Percentiles rank a stretch among this genome's conserved stretches.
These are phyloP conservation scores for Fistularia tabacaria DNA, from an alignment of 2,797 vertebrate genomes.

Conservation along the genomic window DNA sequence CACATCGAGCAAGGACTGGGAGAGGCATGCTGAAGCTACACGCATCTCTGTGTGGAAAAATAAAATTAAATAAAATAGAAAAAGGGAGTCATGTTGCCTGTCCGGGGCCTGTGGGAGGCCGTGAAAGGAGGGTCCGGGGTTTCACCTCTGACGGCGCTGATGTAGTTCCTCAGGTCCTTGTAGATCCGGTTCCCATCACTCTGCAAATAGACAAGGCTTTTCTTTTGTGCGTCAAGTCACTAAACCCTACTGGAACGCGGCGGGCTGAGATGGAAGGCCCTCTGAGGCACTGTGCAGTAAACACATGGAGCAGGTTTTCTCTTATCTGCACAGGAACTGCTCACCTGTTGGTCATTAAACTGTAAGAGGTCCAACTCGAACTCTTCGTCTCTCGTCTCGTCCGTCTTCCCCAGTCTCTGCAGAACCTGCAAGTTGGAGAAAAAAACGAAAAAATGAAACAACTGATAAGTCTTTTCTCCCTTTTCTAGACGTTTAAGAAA, in stretches of 20 bases:
- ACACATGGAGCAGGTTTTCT: too few species aligned
- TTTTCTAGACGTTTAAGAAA: conserved; percentile 4
- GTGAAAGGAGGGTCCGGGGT: background rate
- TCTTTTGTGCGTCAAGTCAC: background rate
- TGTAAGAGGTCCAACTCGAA: conserved; percentile 79
- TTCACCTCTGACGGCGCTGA: conserved; percentile 85
- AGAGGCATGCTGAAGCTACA: conserved; percentile 86
- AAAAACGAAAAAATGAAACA: conserved; percentile 1
- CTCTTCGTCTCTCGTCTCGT: conserved; percentile 87
- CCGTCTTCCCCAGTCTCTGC: conserved; percentile 87
- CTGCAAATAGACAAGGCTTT: conserved; percentile 62
- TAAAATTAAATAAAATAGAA: background rate
- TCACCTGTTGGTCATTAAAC: conserved; percentile 89
- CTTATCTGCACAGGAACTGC: background rate
- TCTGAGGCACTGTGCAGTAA: too few species aligned
- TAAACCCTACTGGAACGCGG: too few species aligned
- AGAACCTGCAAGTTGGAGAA: conserved; percentile 79
- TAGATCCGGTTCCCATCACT: conserved; percentile 83
- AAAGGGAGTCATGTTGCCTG: background rate
- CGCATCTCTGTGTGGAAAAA: conserved; percentile 81
- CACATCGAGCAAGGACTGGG: conserved; percentile 86
- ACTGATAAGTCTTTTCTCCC: background rate
- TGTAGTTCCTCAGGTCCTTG: conserved; percentile 88
- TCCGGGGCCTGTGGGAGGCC: conserved; percentile 4
- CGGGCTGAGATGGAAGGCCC: too few species aligned